Percentiles rank a stretch among this genome's conserved stretches.
These are phyloP conservation scores for Patagioenas fasciata DNA, from an alignment of 2,113 vertebrate genomes.

Conservation along the genomic window DNA sequence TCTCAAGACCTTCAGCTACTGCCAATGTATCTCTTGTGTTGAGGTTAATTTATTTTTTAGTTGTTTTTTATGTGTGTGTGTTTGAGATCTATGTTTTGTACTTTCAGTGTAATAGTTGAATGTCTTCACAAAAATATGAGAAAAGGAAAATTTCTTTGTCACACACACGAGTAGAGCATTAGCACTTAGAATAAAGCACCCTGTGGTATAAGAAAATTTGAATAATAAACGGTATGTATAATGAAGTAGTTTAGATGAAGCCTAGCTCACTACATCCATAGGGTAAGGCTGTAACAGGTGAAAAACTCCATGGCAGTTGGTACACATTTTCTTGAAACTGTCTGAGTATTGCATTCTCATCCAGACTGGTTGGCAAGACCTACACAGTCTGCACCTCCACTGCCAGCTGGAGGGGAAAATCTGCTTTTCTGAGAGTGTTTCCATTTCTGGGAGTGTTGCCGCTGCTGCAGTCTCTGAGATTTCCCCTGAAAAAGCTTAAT, in stretches of 20 bases:
- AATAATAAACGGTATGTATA: background rate
- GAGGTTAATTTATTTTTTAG: background rate
- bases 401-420: background rate
- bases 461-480: background rate
- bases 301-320: background rate
- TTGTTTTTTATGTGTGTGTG: background rate
- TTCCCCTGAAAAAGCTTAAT: background rate
- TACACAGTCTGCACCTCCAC: background rate
- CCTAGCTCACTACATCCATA: background rate
- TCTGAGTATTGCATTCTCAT: background rate
- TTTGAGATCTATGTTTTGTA: background rate
- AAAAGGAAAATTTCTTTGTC: background rate
- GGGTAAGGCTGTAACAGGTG: background rate
- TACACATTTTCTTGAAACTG: background rate
- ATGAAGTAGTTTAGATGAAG: background rate
- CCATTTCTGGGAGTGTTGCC: background rate
- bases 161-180: accelerated
- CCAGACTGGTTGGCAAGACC: background rate
- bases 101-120: background rate
- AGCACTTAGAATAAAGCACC: background rate
- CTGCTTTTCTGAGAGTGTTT: background rate
- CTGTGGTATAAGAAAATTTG: background rate
- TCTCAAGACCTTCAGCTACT: background rate
- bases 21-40: background rate
- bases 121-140: background rate